Conservation (phyloP, 2,888 invertebrate genomes). For the Strigamia transsilvanica region DNA sequence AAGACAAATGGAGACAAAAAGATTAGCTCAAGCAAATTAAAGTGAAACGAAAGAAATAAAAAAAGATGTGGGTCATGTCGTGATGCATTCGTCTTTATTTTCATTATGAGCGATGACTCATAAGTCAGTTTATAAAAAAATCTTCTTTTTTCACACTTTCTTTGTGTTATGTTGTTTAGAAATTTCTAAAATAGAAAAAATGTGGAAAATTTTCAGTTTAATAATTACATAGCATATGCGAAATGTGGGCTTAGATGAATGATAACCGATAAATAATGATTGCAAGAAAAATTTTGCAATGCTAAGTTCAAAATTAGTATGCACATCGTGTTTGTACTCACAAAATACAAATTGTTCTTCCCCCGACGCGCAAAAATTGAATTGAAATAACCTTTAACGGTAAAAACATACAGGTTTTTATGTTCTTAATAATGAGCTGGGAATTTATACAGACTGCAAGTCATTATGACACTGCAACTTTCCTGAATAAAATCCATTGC, state of each 20-base stretch:
- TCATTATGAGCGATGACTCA: constrained; percentile 22
- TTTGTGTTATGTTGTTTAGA: background rate
- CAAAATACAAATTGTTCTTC: constrained; percentile 17
- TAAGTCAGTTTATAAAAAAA: background rate
- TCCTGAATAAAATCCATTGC: background rate
- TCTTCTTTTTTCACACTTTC: background rate
- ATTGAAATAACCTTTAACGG: constrained; percentile 37
- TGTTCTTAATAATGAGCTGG: background rate
- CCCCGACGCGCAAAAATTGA: background rate
- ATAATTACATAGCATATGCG: background rate
- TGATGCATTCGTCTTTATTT: constrained; percentile 5
- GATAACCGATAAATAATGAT: constrained; percentile 33
- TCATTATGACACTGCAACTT: constrained; percentile 12
- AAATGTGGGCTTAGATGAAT: background rate
- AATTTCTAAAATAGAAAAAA: background rate
- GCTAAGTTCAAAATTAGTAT: background rate
- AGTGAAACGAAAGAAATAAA: constrained; percentile 12
- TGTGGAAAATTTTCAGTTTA: background rate
- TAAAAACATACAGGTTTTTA: background rate
- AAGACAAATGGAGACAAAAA: background rate
- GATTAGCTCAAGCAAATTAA: background rate
- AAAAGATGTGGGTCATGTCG: constrained; percentile 18
- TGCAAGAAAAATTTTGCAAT: background rate
- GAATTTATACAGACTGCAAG: background rate
- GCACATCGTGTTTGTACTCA: background rate